phyloP scores from a whole-genome alignment of 2,797 vertebrate species.

The Pseudochromis fuscus region DNA sequence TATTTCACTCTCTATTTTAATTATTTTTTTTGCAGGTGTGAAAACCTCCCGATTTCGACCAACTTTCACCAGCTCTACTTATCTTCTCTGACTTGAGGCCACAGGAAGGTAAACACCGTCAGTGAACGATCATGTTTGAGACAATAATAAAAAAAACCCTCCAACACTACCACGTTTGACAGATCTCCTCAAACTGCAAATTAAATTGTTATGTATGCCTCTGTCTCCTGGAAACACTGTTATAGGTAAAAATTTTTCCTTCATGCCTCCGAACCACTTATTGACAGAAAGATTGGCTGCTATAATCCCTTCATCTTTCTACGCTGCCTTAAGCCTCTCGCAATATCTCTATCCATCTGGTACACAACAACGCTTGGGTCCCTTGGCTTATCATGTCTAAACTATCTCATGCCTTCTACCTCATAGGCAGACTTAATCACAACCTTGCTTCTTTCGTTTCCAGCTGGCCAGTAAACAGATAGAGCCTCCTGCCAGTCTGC shows the following conservation, averaged over 20 bases:
- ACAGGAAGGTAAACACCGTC: neutral
- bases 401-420: slow-evolving; percentile 64
- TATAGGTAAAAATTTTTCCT: slow-evolving; percentile 58
- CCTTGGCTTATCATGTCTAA: slow-evolving; percentile 69
- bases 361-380: slow-evolving; percentile 62
- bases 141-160: neutral
- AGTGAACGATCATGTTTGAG: neutral
- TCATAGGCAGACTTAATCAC: slow-evolving; percentile 67
- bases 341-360: slow-evolving; percentile 75
- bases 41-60: neutral
- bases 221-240: slow-evolving; percentile 37
- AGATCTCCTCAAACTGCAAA: slow-evolving; percentile 20
- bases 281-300: slow-evolving; percentile 70
- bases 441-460: slow-evolving; percentile 65
- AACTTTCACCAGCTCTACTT: neutral
- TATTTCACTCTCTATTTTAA: neutral
- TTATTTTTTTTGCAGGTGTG: neutral
- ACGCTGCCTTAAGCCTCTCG: slow-evolving; percentile 56
- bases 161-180: slow-evolving; percentile 6
- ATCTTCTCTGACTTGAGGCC: neutral
- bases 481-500: slow-evolving; percentile 44
- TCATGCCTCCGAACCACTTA: slow-evolving; percentile 57
- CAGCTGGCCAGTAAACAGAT: slow-evolving; percentile 63
- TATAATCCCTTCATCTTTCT: slow-evolving; percentile 72
- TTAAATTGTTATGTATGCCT: neutral